Percentiles rank a stretch among this genome's conserved stretches.
Conservation (phyloP, 2,797 vertebrate species). For the Malacoraja senta region DNA sequence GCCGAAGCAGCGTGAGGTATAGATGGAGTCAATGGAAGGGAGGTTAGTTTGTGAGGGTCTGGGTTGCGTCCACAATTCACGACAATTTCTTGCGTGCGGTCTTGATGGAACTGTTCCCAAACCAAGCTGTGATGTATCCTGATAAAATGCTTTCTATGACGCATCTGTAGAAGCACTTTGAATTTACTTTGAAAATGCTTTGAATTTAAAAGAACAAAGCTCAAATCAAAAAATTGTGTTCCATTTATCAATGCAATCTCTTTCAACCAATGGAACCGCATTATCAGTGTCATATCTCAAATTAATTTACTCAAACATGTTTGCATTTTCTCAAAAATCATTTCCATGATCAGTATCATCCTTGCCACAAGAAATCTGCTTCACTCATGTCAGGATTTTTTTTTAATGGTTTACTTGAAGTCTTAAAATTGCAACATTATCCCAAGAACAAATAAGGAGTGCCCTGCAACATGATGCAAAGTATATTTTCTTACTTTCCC, state of each 20-base stretch:
- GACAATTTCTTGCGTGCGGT: no score
- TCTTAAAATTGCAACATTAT: background rate
- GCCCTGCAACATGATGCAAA: no score
- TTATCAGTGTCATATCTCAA: background rate
- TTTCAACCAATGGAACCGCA: background rate
- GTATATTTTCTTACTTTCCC: background rate
- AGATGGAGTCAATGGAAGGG: no score
- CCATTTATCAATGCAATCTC: background rate
- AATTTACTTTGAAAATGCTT: background rate
- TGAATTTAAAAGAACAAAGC: background rate
- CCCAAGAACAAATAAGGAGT: background rate
- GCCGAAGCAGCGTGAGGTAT: no score
- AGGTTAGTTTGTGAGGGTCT: no score
- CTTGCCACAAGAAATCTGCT: background rate
- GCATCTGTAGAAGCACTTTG: no score
- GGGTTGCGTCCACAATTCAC: no score
- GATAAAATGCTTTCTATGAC: no score
- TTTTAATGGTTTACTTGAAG: background rate
- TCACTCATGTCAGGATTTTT: background rate
- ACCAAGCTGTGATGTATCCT: no score
- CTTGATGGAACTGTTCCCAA: no score
- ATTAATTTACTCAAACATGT: background rate
- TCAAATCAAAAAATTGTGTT: background rate
- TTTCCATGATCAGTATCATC: background rate
- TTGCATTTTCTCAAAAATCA: background rate